Conservation (phyloP, 2,888 invertebrate genomes). For the Dasysyrphus albostriatus region DNA sequence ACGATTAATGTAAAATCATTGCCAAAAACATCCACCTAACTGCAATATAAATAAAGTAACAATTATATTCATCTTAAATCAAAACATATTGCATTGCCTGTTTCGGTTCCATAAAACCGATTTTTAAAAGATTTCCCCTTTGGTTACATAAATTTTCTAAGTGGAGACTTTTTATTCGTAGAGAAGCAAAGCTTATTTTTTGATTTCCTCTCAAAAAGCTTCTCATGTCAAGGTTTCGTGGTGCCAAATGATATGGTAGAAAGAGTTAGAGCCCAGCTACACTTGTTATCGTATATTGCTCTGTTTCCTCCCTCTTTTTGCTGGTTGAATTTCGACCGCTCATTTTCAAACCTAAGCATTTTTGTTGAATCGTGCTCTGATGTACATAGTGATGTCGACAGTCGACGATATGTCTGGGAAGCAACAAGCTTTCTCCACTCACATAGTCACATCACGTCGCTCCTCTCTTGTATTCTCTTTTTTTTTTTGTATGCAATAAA, state of each 20-base stretch:
- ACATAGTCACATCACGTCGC: background rate
- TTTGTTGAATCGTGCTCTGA: background rate
- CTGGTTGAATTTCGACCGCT: background rate
- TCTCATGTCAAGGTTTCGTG: constrained; percentile 39
- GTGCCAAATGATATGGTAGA: background rate
- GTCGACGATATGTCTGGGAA: constrained; percentile 63
- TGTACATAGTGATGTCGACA: constrained; percentile 24
- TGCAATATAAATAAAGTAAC: too few relatives aligned
- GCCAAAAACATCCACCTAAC: too few relatives aligned
- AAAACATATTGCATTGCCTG: background rate
- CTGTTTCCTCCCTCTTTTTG: background rate
- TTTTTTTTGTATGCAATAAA: background rate
- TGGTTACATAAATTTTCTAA: background rate
- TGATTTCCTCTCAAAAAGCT: constrained; percentile 18
- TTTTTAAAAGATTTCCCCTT: background rate
- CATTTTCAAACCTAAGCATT: background rate
- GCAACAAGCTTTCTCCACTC: constrained; percentile 55
- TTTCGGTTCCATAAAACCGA: background rate
- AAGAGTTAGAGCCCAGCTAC: background rate
- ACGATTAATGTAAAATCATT: too few relatives aligned
- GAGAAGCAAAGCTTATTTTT: background rate
- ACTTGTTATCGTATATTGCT: constrained; percentile 5
- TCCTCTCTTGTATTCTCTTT: background rate
- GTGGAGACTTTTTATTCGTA: constrained; percentile 25
- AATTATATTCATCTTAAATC: too few relatives aligned